Conservation (phyloP, 2,113 vertebrate genomes). For the Atrichornis clamosus region DNA sequence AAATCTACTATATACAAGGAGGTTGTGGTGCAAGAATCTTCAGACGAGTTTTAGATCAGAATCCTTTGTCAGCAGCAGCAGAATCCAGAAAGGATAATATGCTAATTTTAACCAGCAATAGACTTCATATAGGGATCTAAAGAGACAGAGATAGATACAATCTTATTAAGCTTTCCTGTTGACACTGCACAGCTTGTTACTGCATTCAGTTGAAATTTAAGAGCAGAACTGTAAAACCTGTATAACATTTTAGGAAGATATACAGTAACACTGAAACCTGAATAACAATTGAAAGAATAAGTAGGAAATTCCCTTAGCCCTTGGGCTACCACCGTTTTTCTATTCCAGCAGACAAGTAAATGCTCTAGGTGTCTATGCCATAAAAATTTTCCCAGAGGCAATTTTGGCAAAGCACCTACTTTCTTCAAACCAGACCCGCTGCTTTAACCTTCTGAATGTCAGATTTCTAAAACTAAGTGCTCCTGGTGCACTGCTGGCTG, state of each 20-base stretch:
- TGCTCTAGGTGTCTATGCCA: background rate
- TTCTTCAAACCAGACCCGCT: background rate
- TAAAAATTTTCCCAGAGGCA: conserved; percentile 39
- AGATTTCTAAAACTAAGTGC: conserved; percentile 6
- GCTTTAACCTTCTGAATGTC: conserved; percentile 38
- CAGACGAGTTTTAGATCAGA: conserved; percentile 22
- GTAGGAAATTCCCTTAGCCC: conserved; percentile 30
- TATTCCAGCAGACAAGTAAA: background rate
- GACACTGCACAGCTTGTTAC: conserved; percentile 44
- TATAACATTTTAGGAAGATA: conserved; percentile 32
- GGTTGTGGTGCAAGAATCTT: background rate
- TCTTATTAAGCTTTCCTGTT: conserved; percentile 49
- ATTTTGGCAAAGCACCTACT: conserved; percentile 22
- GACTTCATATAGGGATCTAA: conserved; percentile 25
- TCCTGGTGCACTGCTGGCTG: background rate
- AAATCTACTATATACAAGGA: background rate
- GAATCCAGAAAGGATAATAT: conserved; percentile 29
- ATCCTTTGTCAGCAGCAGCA: conserved; percentile 37
- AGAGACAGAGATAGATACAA: conserved; percentile 1
- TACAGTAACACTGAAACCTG: background rate
- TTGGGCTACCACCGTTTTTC: conserved; percentile 25
- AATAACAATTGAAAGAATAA: background rate
- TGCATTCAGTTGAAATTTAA: background rate
- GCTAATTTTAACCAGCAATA: conserved; percentile 27
- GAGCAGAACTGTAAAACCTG: background rate